These are phyloP conservation scores for Melinaea marsaeus DNA, from an alignment of 2,888 invertebrate genomes.

Conservation along the genomic window DNA sequence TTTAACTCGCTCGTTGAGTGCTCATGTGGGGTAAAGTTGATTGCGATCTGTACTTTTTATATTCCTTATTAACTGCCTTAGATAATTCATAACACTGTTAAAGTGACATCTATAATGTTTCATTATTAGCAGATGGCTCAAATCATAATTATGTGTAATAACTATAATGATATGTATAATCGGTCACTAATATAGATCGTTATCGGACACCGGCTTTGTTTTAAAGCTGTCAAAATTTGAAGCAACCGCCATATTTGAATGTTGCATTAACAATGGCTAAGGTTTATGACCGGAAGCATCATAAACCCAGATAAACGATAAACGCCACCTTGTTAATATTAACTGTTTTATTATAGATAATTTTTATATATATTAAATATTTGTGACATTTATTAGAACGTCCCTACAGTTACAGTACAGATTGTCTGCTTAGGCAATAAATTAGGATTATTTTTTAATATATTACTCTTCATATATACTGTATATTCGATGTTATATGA, in stretches of 20 bases:
- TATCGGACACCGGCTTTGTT: conserved; percentile 30
- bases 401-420: conserved; percentile 16
- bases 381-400: conserved; percentile 29
- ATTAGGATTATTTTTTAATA: conserved; percentile 5
- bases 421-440: conserved; percentile 11
- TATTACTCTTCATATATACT: too few species aligned
- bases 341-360: conserved; percentile 66
- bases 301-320: conserved; percentile 63
- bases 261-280: conserved; percentile 48
- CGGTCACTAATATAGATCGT: conserved; percentile 26
- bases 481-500: not conserved
- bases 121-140: too few species aligned
- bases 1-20: conserved; percentile 31
- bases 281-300: conserved; percentile 69
- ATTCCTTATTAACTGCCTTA: conserved; percentile 14
- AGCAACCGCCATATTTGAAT: conserved; percentile 53
- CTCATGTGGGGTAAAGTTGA: conserved; percentile 32
- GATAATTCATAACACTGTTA: not conserved
- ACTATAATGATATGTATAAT: conserved; percentile 5
- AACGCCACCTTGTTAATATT: conserved; percentile 72
- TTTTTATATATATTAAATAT: conserved; percentile 55
- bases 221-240: conserved; percentile 47
- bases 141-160: not conserved
- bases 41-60: conserved; percentile 28
- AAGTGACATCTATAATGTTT: not conserved